Evolutionary conservation across 2,113 vertebrate species (phyloP).

Genomic region (Dissostichus mawsoni): DNA sequence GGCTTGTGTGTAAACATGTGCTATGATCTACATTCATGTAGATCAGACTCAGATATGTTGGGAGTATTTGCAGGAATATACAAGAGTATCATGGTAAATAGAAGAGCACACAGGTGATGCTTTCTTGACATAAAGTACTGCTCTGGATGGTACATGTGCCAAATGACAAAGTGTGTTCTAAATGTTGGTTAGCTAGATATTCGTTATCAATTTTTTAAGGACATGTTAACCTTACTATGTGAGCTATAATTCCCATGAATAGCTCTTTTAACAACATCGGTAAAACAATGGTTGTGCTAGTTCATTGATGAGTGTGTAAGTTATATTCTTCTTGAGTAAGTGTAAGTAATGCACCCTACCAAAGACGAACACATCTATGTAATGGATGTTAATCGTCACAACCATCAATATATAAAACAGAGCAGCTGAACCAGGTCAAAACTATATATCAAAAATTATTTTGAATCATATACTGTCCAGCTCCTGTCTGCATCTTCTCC

Average conservation of each 20-base stretch:
- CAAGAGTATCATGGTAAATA: neutral
- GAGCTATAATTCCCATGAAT: neutral
- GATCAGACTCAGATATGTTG: neutral
- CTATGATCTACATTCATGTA: neutral
- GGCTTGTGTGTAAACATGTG: neutral
- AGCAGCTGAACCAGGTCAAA: neutral
- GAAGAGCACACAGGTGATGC: neutral
- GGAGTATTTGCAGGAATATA: neutral
- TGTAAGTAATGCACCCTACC: neutral
- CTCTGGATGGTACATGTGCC: neutral
- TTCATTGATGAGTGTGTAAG: neutral
- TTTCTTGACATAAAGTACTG: neutral
- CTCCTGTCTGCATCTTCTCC: neutral
- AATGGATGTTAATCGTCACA: neutral
- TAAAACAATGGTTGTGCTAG: neutral
- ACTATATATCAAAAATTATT: neutral
- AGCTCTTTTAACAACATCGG: neutral
- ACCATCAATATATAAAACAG: neutral
- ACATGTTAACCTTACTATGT: neutral
- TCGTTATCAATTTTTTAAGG: no score
- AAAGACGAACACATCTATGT: neutral
- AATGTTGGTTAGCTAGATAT: neutral
- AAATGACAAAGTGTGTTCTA: neutral
- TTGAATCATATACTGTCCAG: neutral
- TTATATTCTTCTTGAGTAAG: no score